These are phyloP conservation scores for Plebejus melissa DNA, from an alignment of 2,888 invertebrate species.

Conservation along the genomic window DNA sequence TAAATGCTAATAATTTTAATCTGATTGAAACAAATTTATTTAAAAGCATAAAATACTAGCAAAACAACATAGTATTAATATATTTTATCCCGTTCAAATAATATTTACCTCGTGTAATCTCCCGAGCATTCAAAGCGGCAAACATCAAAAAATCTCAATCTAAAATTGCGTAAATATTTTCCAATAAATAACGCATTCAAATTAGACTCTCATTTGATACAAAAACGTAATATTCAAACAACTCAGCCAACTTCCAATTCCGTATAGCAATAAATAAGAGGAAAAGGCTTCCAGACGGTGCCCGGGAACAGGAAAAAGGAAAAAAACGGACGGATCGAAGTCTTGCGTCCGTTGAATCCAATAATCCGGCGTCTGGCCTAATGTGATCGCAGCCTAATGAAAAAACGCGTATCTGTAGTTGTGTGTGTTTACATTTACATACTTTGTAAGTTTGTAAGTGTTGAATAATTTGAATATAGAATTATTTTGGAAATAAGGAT, in stretches of 20 bases:
- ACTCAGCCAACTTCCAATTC: conserved; percentile 75
- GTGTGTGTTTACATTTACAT: background rate
- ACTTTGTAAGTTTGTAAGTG: background rate
- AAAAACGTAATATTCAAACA: conserved; percentile 60
- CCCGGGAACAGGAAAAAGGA: conserved; percentile 48
- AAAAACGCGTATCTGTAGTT: conserved; percentile 56
- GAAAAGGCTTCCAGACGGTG: conserved; percentile 76
- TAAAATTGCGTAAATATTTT: conserved; percentile 29
- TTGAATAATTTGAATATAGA: background rate
- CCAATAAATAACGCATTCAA: conserved; percentile 35
- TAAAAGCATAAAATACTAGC: background rate
- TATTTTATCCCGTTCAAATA: background rate
- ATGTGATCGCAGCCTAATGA: conserved; percentile 78
- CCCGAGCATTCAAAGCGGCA: background rate
- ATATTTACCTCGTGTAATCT: background rate
- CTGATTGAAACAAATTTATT: background rate
- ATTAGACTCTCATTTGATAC: conserved; percentile 42
- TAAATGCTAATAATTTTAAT: background rate
- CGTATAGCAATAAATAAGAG: conserved; percentile 78
- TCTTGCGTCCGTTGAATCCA: conserved; percentile 78
- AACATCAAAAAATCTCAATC: conserved; percentile 21
- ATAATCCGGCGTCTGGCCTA: conserved; percentile 77
- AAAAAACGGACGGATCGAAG: conserved; percentile 75
- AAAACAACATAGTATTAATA: background rate
- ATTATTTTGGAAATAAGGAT: background rate